phyloP scores from a whole-genome alignment of 2,113 vertebrate species.

The Sialia sialis region DNA sequence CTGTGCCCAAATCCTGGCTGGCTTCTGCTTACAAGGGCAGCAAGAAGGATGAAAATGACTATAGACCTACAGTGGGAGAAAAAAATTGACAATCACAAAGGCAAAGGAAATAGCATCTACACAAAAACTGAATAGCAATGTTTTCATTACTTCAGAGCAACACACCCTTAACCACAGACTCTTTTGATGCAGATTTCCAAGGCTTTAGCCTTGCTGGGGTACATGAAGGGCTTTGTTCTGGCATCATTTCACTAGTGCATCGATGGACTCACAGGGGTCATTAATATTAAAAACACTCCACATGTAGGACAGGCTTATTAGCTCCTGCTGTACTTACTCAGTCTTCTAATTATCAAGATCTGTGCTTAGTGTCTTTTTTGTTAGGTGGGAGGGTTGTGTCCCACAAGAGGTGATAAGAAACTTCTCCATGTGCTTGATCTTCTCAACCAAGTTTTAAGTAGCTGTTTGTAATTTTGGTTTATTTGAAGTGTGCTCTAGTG shows the following conservation, averaged over 20 bases:
- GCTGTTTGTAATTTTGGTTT: not conserved
- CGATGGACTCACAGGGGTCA: not conserved
- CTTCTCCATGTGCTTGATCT: not conserved
- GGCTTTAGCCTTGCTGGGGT: not conserved
- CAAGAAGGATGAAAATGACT: not conserved
- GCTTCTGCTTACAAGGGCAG: not conserved
- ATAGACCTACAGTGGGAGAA: too few species aligned
- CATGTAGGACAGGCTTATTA: not conserved
- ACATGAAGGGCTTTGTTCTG: not conserved
- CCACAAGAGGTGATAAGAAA: not conserved
- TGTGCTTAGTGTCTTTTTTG: not conserved
- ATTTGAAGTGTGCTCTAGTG: not conserved
- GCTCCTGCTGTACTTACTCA: not conserved
- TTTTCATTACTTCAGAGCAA: not conserved
- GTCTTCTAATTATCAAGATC: not conserved
- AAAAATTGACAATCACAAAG: not conserved
- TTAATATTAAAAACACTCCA: not conserved
- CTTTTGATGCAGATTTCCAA: not conserved
- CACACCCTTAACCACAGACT: not conserved
- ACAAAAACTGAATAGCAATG: not conserved
- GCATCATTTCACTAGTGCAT: not conserved
- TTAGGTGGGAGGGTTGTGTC: not conserved
- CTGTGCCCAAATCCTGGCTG: not conserved
- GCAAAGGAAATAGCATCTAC: not conserved
- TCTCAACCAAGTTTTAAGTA: not conserved